These are phyloP conservation scores for Sceloporus tristichus DNA, from an alignment of 2,113 vertebrate species.

Conservation along the genomic window DNA sequence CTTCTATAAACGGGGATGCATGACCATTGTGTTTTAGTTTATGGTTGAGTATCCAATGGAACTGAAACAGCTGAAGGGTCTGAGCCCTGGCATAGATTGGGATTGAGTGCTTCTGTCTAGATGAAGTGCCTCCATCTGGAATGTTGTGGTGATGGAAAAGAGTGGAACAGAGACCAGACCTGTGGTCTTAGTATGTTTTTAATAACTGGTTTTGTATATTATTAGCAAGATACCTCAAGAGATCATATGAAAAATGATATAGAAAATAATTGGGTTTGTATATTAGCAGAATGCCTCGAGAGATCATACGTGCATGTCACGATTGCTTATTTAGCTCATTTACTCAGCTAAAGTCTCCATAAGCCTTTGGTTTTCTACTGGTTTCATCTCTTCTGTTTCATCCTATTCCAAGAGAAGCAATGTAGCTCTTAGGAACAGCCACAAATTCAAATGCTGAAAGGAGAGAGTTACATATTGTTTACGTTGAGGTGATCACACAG, in stretches of 20 bases:
- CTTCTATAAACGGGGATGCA: too few species aligned
- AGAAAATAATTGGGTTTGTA: neutral
- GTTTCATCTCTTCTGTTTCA: slow-evolving; percentile 20
- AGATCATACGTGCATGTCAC: neutral
- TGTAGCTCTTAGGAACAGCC: slow-evolving; percentile 8
- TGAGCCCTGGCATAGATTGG: neutral
- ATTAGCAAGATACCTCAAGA: neutral
- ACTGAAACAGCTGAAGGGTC: neutral
- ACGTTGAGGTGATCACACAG: neutral
- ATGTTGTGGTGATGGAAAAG: neutral
- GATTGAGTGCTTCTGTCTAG: neutral
- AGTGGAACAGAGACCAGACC: neutral
- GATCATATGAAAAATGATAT: neutral
- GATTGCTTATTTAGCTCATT: slow-evolving; percentile 13
- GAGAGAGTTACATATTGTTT: slow-evolving; percentile 18
- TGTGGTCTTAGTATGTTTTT: neutral
- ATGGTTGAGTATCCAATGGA: neutral
- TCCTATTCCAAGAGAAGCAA: slow-evolving; percentile 18
- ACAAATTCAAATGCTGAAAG: slow-evolving; percentile 28
- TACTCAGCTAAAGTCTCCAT: slow-evolving; percentile 1
- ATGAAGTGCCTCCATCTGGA: neutral
- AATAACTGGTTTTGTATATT: neutral
- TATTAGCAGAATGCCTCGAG: neutral
- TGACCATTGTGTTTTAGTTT: too few species aligned
- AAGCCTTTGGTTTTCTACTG: slow-evolving; percentile 4